Evolutionary conservation across 1,140 invertebrate genomes (phyloP).

Genomic region (Elymnias hypermnestra): DNA sequence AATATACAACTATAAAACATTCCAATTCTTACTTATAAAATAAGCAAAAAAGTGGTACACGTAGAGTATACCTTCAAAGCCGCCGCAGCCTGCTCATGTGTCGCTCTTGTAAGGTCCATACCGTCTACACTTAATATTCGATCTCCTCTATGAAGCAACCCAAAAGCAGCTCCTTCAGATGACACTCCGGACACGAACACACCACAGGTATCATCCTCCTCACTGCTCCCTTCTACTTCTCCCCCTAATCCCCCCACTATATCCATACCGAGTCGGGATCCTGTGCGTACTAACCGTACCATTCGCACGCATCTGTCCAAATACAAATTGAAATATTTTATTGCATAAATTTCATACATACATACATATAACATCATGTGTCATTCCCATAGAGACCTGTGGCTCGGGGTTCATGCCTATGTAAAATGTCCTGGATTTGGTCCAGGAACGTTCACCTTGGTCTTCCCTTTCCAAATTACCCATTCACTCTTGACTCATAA

Average conservation of each 20-base stretch:
- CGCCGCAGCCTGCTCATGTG: slow-evolving; percentile 92
- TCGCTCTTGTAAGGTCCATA: slow-evolving; percentile 87
- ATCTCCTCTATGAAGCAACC: slow-evolving; percentile 93
- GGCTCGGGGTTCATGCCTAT: no score
- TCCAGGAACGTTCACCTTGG: no score
- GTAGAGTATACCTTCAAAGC: slow-evolving; percentile 81
- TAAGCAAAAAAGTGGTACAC: no score
- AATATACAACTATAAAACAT: no score
- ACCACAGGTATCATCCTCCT: slow-evolving; percentile 60
- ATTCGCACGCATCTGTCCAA: slow-evolving; percentile 61
- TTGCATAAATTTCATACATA: no score
- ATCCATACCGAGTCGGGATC: slow-evolving; percentile 93
- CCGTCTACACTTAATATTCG: slow-evolving; percentile 93
- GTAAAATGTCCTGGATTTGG: no score
- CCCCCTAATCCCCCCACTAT: slow-evolving; percentile 99
- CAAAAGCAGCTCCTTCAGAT: slow-evolving; percentile 96
- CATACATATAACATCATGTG: no score
- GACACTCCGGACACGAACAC: slow-evolving; percentile 95
- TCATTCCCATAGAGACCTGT: no score
- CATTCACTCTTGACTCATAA: no score
- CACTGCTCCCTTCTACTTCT: slow-evolving; percentile 73
- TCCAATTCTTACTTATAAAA: no score
- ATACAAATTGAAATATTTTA: slow-evolving; percentile 3
- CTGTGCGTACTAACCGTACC: slow-evolving; percentile 61
- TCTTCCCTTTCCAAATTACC: no score